Base-by-base conservation (phyloP, 2,113 vertebrate species). In the Oncorhynchus keta region DNA sequence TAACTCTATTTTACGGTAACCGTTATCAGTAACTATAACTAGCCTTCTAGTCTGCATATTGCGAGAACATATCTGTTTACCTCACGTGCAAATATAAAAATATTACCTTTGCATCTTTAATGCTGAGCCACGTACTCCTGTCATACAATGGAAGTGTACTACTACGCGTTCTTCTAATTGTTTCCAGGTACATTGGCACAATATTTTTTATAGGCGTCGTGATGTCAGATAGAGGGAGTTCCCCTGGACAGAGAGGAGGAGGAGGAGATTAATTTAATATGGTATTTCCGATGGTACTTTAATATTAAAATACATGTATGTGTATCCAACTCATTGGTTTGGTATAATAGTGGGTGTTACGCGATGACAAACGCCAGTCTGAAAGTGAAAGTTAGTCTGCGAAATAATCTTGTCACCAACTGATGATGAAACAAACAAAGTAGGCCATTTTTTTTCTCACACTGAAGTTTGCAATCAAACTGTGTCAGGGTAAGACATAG, bases 71-170 rank as follows among this genome's bases (percentile, higher is more conserved):
- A 45, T 55, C 14, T 18, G 16, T 55, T 18, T 45, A 45, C 39
- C 16, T 55, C 5, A 18, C 30, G 16, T 68, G 14, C 30, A 68
- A 2, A 68, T 35, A 68, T 68, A 7, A 35, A 20, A 39, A 16
- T 35, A 62, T 62, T 62, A 68, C 67, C 67, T 68, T 68, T 68
- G 67, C 67, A 68, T 68, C 67, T n/a, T 68, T 28, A 68, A 7
- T 20, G 67, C 14, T 20, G 59, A 22, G 67, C 32, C 12, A 18
- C 28, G 65, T 67, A 28, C 12, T 67, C 16, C 11, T 30, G 28
- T 30, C 28, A 30, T 16, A 20, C 12, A 20, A n/a, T 18, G 51
- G 13, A 55, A 18, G 51, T 18, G 51, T 55, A 55, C 51, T 55
- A 55, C 51, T 55, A 55, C 1, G 7, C n/a, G 32, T 20, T 18